Evolutionary conservation across 2,113 vertebrate genomes (phyloP).

Genomic region (Saccopteryx bilineata): DNA sequence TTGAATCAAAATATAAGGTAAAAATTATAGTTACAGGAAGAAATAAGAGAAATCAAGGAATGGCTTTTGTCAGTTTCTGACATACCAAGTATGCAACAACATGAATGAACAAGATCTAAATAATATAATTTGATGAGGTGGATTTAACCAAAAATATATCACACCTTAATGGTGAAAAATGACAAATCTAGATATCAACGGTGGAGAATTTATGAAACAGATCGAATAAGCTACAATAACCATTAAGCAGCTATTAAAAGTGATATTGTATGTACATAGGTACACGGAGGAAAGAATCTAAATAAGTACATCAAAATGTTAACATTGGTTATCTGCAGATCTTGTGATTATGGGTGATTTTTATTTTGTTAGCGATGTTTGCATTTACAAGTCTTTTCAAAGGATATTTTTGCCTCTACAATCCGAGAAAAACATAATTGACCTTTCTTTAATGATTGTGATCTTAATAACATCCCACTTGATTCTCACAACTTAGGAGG

Average conservation of each 20-base stretch:
- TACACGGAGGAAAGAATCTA: not conserved
- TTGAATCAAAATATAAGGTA: not conserved
- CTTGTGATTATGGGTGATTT: constrained; percentile 14
- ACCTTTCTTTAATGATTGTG: constrained; percentile 63
- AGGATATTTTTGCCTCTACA: constrained; percentile 32
- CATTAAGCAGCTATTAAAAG: constrained; percentile 22
- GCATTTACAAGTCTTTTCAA: not conserved
- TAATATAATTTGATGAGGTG: constrained; percentile 25
- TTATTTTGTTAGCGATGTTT: constrained; percentile 63
- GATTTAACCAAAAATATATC: not conserved
- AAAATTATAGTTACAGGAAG: constrained; percentile 51
- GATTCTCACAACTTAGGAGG: constrained; percentile 46
- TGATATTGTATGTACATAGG: not conserved
- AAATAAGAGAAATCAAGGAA: not conserved
- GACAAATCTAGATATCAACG: constrained; percentile 29
- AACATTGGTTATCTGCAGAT: constrained; percentile 34
- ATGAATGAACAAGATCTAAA: not conserved
- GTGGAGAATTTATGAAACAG: constrained; percentile 53
- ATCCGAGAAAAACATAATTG: constrained; percentile 60
- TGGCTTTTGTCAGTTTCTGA: constrained; percentile 39
- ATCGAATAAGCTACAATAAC: not conserved
- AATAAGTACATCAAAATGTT: constrained; percentile 25
- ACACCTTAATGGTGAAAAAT: constrained; percentile 22
- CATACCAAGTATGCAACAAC: constrained; percentile 33
- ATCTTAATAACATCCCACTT: constrained; percentile 40